Evolutionary conservation across 1,140 invertebrate genomes (phyloP).

Genomic region (Himalopsyche phryganea): DNA sequence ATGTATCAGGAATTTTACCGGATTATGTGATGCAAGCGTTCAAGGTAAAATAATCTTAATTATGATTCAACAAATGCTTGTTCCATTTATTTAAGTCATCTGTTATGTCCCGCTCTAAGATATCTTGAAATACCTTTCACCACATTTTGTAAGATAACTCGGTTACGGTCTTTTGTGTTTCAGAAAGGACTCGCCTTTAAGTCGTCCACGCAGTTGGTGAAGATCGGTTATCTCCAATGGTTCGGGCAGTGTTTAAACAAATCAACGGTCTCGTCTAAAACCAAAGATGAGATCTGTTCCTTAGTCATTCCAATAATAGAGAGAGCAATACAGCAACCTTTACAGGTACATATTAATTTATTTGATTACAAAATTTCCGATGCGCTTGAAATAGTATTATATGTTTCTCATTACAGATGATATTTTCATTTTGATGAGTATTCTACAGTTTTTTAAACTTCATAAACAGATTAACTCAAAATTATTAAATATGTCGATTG

Average conservation of each 20-base stretch:
- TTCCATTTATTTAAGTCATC: not conserved
- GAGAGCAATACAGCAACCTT: slow-evolving; percentile 64
- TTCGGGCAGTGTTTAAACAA: slow-evolving; percentile 61
- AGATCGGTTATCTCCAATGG: slow-evolving; percentile 75
- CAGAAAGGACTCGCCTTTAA: slow-evolving; percentile 77
- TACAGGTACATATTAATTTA: slow-evolving; percentile 54
- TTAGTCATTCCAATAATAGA: slow-evolving; percentile 65
- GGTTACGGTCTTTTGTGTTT: not conserved
- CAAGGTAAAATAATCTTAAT: slow-evolving; percentile 54
- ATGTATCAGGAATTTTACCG: slow-evolving; percentile 66
- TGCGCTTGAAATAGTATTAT: too few relatives aligned
- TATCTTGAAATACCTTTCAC: too few relatives aligned
- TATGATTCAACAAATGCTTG: not conserved
- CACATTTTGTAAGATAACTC: too few relatives aligned
- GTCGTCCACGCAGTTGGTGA: slow-evolving; percentile 71
- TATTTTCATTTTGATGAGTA: too few relatives aligned
- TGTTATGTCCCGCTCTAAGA: not conserved
- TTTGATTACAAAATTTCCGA: too few relatives aligned
- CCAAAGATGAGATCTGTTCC: slow-evolving; percentile 53
- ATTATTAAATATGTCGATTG: too few relatives aligned
- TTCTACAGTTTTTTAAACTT: too few relatives aligned
- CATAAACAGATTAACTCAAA: too few relatives aligned
- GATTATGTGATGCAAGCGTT: slow-evolving; percentile 71
- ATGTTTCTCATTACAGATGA: too few relatives aligned
- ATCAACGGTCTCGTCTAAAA: slow-evolving; percentile 48